Conservation (phyloP, 1,140 invertebrate species). For the Acromyrmex charruanus region DNA sequence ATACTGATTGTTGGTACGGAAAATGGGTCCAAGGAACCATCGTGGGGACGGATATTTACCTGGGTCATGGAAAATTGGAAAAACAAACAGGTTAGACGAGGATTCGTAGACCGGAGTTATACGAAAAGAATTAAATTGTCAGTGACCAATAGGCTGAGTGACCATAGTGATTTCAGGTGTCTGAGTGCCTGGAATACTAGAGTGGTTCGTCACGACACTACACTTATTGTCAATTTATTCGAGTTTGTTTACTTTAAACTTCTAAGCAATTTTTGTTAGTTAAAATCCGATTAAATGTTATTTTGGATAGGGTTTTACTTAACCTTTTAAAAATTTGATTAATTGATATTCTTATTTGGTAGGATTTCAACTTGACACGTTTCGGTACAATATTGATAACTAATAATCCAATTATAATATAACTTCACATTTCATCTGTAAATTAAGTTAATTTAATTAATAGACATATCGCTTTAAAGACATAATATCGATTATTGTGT, state of each 20-base stretch:
- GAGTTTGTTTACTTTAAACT: neutral
- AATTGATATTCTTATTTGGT: neutral
- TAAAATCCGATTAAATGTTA: conserved; percentile 7
- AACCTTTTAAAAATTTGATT: neutral
- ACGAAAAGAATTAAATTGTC: conserved; percentile 71
- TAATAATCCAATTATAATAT: neutral
- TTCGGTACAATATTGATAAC: neutral
- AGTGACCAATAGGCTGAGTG: conserved; percentile 52
- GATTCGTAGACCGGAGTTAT: conserved; percentile 8
- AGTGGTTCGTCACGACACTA: conserved; percentile 47
- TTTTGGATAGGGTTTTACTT: neutral
- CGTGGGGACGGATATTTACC: conserved; percentile 58
- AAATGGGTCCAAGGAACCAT: conserved; percentile 11
- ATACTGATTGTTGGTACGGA: conserved; percentile 19
- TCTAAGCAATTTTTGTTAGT: neutral
- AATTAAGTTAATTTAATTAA: neutral
- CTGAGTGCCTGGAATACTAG: conserved; percentile 12
- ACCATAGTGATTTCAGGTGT: conserved; percentile 67
- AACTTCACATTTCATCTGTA: neutral
- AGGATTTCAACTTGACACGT: neutral
- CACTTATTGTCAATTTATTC: conserved; percentile 6
- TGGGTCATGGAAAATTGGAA: conserved; percentile 71
- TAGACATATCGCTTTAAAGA: neutral
- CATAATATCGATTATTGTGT: conserved; percentile 11
- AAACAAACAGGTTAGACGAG: conserved; percentile 70